phyloP scores from a whole-genome alignment of 2,113 vertebrate genomes.

The Chloroceryle aenea region DNA sequence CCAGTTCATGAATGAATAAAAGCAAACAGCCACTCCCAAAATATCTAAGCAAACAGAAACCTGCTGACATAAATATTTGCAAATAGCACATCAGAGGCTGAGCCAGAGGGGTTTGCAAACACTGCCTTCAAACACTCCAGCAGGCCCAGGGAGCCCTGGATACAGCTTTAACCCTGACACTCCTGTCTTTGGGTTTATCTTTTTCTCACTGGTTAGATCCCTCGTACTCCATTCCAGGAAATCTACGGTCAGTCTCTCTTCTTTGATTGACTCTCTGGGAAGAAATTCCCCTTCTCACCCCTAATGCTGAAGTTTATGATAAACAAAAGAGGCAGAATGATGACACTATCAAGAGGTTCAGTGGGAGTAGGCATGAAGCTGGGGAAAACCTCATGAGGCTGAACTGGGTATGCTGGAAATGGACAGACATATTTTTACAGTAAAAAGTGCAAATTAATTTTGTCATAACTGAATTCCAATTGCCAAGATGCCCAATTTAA shows the following conservation, averaged over 20 bases:
- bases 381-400: neutral
- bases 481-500: neutral
- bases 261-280: neutral
- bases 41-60: conserved; percentile 8
- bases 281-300: neutral
- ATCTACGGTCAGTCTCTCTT: neutral
- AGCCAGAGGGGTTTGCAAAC: neutral
- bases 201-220: neutral
- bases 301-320: neutral
- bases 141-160: neutral
- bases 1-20: neutral
- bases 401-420: neutral
- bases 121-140: neutral
- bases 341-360: neutral
- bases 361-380: neutral
- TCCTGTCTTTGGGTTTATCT: neutral
- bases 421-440: neutral
- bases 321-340: neutral
- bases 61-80: neutral
- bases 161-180: neutral
- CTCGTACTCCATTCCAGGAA: neutral
- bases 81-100: neutral
- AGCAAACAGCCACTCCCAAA: conserved; percentile 7
- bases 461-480: neutral
- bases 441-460: neutral